These are phyloP conservation scores for Aix galericulata DNA, from an alignment of 2,113 vertebrate species.

Conservation along the genomic window DNA sequence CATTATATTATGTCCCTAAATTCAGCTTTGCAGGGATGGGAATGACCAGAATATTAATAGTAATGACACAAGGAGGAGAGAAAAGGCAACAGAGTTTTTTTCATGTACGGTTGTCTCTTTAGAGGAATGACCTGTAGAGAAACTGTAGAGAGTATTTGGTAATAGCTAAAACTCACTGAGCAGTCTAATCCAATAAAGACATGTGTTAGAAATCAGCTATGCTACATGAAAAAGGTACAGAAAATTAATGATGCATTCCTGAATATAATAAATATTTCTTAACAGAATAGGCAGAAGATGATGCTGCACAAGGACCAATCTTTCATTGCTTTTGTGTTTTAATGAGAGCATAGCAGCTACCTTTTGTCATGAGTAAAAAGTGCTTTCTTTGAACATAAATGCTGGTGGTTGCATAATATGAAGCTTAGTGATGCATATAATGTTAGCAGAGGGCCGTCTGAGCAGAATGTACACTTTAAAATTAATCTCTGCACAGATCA, in stretches of 20 bases:
- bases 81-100: not conserved
- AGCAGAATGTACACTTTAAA: not conserved
- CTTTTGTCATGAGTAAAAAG: not conserved
- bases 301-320: not conserved
- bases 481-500: slow-evolving; percentile 56
- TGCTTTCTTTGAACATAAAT: not conserved
- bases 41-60: not conserved
- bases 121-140: not conserved
- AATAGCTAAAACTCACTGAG: slow-evolving; percentile 4
- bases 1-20: not conserved
- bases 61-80: not conserved
- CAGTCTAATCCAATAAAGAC: not conserved
- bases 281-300: not conserved
- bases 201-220: not conserved
- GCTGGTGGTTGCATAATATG: slow-evolving; percentile 44
- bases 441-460: slow-evolving; percentile 11
- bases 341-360: not conserved
- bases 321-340: not conserved
- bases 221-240: not conserved
- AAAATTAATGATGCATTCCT: not conserved
- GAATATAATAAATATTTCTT: not conserved
- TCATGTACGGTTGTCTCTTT: not conserved
- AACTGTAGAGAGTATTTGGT: not conserved
- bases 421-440: slow-evolving; percentile 50
- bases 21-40: not conserved